These are phyloP conservation scores for Regulus satrapa DNA, from an alignment of 2,113 vertebrate genomes.

Conservation along the genomic window DNA sequence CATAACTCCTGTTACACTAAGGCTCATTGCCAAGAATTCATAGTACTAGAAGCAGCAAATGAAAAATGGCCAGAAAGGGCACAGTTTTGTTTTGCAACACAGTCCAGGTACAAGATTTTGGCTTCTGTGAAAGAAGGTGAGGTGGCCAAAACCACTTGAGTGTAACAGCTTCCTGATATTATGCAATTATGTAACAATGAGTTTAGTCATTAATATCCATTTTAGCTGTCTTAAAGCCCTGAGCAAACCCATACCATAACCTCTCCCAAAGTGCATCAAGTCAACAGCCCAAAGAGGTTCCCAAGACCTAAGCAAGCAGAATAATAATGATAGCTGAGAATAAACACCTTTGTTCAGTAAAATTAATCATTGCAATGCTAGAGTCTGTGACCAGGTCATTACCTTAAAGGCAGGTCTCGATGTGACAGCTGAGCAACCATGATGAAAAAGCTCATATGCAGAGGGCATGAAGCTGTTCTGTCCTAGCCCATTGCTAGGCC, in stretches of 20 bases:
- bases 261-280: background rate
- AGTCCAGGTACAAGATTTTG: slow-evolving; percentile 13
- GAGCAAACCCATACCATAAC: background rate
- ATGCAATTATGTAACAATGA: slow-evolving; percentile 51
- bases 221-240: slow-evolving; percentile 13
- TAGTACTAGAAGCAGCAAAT: background rate
- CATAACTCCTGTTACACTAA: background rate
- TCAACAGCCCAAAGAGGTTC: slow-evolving; percentile 35
- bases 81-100: background rate
- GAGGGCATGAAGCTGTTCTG: background rate
- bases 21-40: slow-evolving; percentile 39
- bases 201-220: slow-evolving; percentile 32
- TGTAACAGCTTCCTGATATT: slow-evolving; percentile 18
- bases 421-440: background rate
- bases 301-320: slow-evolving; percentile 25
- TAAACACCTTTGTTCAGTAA: slow-evolving; percentile 50
- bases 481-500: accelerated
- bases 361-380: background rate
- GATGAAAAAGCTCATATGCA: background rate
- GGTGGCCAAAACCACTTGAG: background rate
- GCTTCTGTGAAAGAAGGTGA: background rate
- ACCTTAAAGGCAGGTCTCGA: background rate
- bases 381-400: slow-evolving; percentile 41
- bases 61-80: slow-evolving; percentile 18
- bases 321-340: background rate